A percentile compares a stretch with the other conserved stretches of the same genome.
Evolutionary conservation across 2,888 invertebrate species (phyloP).

Genomic region (Lysandra bellargus): DNA sequence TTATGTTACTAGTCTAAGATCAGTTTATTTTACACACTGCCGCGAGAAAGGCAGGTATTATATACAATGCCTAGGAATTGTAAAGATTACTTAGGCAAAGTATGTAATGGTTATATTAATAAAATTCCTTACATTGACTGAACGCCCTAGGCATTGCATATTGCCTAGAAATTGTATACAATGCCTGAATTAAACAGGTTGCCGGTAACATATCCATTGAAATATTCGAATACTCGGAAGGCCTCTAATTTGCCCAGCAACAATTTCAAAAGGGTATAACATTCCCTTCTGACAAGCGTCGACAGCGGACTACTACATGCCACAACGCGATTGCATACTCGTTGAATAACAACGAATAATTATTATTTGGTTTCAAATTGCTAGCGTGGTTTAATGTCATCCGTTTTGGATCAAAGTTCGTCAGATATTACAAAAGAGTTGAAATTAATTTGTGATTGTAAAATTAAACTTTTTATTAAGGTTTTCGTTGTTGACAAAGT

Average conservation of each 20-base stretch:
- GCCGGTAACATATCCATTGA: not conserved
- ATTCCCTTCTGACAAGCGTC: slow-evolving; percentile 4
- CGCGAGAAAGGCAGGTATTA: too few species aligned
- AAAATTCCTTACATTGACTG: too few species aligned
- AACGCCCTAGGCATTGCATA: too few species aligned
- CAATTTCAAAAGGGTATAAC: not conserved
- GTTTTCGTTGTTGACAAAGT: not conserved
- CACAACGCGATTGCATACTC: slow-evolving; percentile 1
- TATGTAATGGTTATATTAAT: too few species aligned
- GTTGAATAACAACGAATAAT: slow-evolving; percentile 14
- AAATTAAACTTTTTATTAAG: not conserved
- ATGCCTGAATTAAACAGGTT: too few species aligned
- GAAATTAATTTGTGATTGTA: not conserved
- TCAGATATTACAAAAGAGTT: not conserved
- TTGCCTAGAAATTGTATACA: too few species aligned
- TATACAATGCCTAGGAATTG: too few species aligned
- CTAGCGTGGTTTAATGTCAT: not conserved
- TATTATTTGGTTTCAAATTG: not conserved
- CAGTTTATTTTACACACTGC: too few species aligned
- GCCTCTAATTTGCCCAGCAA: slow-evolving; percentile 1
- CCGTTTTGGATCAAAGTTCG: not conserved
- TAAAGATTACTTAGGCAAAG: too few species aligned
- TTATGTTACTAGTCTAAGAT: too few species aligned
- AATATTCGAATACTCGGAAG: not conserved
- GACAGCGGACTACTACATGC: not conserved